Evolutionary conservation across 2,888 invertebrate species (phyloP).

Genomic region (Sphecodes monilicornis): DNA sequence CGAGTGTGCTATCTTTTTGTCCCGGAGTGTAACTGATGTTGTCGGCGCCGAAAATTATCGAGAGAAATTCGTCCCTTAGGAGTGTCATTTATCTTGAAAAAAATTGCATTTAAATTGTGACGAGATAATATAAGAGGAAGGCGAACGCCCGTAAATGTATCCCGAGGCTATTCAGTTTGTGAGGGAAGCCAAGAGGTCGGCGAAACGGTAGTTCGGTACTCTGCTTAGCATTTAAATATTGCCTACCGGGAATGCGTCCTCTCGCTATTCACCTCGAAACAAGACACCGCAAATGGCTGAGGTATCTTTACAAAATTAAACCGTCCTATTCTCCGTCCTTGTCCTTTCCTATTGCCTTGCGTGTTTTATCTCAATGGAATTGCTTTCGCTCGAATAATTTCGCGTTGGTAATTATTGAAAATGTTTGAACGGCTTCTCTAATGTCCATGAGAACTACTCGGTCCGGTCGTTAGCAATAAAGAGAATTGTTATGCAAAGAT

Average conservation of each 20-base stretch:
- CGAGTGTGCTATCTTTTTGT: no score
- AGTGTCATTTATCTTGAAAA: not conserved
- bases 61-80: not conserved
- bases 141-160: constrained; percentile 48
- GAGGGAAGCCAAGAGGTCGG: constrained; percentile 41
- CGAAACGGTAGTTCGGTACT: constrained; percentile 45
- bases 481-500: not conserved
- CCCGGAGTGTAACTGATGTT: no score
- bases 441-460: constrained; percentile 11
- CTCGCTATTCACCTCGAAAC: constrained; percentile 39
- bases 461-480: constrained; percentile 15
- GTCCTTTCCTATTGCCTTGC: not conserved
- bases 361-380: constrained; percentile 17
- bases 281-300: constrained; percentile 52
- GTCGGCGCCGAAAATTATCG: not conserved
- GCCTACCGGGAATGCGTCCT: constrained; percentile 32
- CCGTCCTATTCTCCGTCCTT: not conserved
- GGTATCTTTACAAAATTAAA: constrained; percentile 62
- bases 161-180: constrained; percentile 48
- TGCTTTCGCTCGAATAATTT: constrained; percentile 18
- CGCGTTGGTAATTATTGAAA: constrained; percentile 33
- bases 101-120: not conserved
- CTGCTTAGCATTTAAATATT: constrained; percentile 70
- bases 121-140: constrained; percentile 15
- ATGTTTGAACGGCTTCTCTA: constrained; percentile 9